These are phyloP conservation scores for Sinotaia quadrata DNA, from an alignment of 2,888 invertebrate species.

Conservation along the genomic window DNA sequence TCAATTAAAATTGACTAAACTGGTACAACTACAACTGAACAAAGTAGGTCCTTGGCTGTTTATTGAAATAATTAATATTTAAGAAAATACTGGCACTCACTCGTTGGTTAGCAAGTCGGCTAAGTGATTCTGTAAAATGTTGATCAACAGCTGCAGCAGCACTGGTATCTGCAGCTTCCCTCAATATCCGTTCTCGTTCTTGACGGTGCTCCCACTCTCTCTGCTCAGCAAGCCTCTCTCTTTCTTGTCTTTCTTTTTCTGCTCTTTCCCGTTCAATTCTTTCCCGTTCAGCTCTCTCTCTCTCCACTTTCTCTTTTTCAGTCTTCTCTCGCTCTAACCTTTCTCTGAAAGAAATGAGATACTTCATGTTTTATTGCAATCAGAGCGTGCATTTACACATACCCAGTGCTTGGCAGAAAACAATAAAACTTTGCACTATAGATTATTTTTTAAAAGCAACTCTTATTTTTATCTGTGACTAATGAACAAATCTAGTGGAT, in stretches of 20 bases:
- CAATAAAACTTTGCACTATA: no score
- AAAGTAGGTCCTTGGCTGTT: not conserved
- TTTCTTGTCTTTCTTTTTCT: slow-evolving; percentile 46
- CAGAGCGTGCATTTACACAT: no score
- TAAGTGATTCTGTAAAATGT: slow-evolving; percentile 90
- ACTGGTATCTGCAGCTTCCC: slow-evolving; percentile 58
- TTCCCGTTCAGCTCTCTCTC: slow-evolving; percentile 56
- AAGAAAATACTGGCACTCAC: no score
- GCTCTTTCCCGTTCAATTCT: slow-evolving; percentile 58
- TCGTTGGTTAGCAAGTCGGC: slow-evolving; percentile 53
- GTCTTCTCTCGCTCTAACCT: slow-evolving; percentile 53
- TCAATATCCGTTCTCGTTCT: slow-evolving; percentile 60
- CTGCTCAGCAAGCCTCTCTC: slow-evolving; percentile 64
- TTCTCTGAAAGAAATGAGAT: slow-evolving; percentile 54
- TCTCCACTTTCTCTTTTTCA: slow-evolving; percentile 59
- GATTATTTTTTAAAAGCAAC: no score
- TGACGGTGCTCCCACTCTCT: slow-evolving; percentile 71
- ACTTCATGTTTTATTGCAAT: no score
- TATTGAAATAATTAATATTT: not conserved
- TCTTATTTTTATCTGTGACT: no score
- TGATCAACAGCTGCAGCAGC: slow-evolving; percentile 77
- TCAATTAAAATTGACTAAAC: no score
- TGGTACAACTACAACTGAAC: no score
- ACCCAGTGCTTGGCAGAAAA: no score
- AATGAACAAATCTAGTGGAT: no score